Conservation (phyloP, 2,113 vertebrate genomes). For the Gracilinanus agilis region DNA sequence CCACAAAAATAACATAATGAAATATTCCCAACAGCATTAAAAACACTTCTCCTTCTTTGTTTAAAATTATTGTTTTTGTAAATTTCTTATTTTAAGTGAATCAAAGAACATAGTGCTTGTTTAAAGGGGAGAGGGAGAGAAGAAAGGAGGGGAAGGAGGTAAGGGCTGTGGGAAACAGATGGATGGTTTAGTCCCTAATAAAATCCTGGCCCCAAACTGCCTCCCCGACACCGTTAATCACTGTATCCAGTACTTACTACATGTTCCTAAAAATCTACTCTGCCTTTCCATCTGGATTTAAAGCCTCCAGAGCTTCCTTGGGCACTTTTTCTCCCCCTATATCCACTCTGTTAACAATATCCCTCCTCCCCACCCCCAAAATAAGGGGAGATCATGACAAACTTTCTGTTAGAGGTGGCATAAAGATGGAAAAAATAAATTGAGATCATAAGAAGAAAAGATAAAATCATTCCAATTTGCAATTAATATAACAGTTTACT, state of each 20-base stretch:
- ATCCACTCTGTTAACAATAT: too few species aligned
- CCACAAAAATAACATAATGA: conserved; percentile 65
- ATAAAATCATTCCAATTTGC: neutral
- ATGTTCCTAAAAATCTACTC: too few species aligned
- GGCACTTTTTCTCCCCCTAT: too few species aligned
- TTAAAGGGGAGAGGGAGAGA: neutral
- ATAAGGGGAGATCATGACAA: neutral
- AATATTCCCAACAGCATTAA: conserved; percentile 62
- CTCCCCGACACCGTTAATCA: neutral
- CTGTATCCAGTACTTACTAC: too few species aligned
- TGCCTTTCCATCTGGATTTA: too few species aligned
- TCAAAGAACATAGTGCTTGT: conserved; percentile 43
- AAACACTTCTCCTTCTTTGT: conserved; percentile 62
- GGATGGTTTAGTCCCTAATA: neutral
- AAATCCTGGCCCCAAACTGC: neutral
- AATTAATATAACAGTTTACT: neutral
- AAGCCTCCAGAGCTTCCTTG: too few species aligned
- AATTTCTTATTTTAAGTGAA: conserved; percentile 59
- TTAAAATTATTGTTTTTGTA: conserved; percentile 72
- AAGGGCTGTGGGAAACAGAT: neutral
- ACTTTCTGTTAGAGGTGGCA: neutral
- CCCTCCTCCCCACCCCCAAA: neutral
- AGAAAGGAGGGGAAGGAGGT: neutral
- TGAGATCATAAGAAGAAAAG: neutral
- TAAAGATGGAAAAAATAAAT: neutral